Percentiles rank a stretch among this genome's conserved stretches.
Evolutionary conservation across 2,797 vertebrate species (phyloP).

Genomic region (Sternarchorhynchus goeldii): DNA sequence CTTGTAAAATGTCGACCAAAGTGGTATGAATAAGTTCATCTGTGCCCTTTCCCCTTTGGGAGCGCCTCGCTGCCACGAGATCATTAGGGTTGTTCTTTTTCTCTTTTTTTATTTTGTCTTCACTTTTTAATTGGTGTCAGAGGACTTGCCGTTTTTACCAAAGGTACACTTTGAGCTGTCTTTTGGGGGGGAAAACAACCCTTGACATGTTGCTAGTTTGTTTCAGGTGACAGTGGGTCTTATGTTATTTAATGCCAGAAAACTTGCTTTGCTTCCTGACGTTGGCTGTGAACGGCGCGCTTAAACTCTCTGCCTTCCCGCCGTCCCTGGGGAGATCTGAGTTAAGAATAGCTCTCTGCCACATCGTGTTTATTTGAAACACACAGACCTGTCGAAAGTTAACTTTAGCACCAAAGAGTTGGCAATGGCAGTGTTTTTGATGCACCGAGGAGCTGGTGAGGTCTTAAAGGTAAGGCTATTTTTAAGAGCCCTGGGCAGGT

Average conservation of each 20-base stretch:
- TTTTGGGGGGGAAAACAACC: neutral
- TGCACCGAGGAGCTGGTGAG: slow-evolving; percentile 64
- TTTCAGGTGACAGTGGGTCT: slow-evolving; percentile 25
- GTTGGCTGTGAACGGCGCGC: slow-evolving; percentile 3
- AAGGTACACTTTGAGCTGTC: slow-evolving; percentile 1
- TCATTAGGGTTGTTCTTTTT: neutral
- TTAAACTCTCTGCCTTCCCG: slow-evolving; percentile 41
- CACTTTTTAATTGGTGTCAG: neutral
- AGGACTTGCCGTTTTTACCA: slow-evolving; percentile 6
- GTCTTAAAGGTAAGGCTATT: slow-evolving; percentile 65
- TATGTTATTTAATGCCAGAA: slow-evolving; percentile 24
- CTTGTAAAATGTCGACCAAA: slow-evolving; percentile 18
- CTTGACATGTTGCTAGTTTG: slow-evolving; percentile 35
- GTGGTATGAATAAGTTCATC: slow-evolving; percentile 6
- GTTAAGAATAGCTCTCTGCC: slow-evolving; percentile 71
- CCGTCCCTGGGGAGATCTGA: slow-evolving; percentile 61
- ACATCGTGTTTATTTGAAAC: slow-evolving; percentile 68
- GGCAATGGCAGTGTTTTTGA: slow-evolving; percentile 61
- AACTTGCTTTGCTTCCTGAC: slow-evolving; percentile 24
- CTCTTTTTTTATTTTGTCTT: neutral
- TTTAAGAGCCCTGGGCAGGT: slow-evolving; percentile 65
- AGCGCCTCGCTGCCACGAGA: neutral
- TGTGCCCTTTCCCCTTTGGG: neutral
- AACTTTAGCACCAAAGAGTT: slow-evolving; percentile 66
- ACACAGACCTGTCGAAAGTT: slow-evolving; percentile 73